Evolutionary conservation across 2,888 invertebrate species (phyloP).

Genomic region (Melanostoma scalare): DNA sequence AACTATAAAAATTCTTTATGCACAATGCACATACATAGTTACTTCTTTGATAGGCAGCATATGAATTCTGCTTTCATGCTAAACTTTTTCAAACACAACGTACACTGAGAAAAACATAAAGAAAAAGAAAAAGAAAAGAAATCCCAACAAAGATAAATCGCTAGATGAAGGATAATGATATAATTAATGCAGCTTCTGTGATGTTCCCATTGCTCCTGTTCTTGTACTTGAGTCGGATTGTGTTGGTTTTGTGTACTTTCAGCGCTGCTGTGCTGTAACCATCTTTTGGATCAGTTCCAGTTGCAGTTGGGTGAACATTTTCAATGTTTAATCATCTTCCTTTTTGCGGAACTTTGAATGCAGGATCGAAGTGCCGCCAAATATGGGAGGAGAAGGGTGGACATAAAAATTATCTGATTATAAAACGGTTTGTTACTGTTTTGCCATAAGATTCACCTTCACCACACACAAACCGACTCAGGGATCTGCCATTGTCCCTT

Average conservation of each 20-base stretch:
- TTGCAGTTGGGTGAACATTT: conserved; percentile 62
- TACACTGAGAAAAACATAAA: conserved; percentile 41
- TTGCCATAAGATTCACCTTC: conserved; percentile 54
- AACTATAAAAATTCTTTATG: no score
- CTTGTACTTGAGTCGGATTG: conserved; percentile 38
- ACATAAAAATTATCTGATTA: conserved; percentile 72
- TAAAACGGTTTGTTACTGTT: conserved; percentile 72
- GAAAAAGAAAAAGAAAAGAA: conserved; percentile 46
- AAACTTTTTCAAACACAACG: conserved; percentile 42
- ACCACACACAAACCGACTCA: conserved; percentile 16
- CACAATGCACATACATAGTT: no score
- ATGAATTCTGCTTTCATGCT: neutral
- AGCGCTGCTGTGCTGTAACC: conserved; percentile 15
- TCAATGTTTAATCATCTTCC: conserved; percentile 59
- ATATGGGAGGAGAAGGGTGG: conserved; percentile 60
- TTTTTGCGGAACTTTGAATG: conserved; percentile 51
- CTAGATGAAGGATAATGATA: conserved; percentile 80
- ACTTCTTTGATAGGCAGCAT: no score
- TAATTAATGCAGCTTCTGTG: conserved; percentile 78
- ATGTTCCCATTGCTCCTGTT: conserved; percentile 75
- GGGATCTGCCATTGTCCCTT: conserved; percentile 48
- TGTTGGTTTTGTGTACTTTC: conserved; percentile 7
- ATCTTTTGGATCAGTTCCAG: conserved; percentile 62
- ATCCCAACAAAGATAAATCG: conserved; percentile 77
- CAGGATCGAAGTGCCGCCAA: conserved; percentile 70